Percentiles rank a stretch among this genome's conserved stretches.
These are phyloP conservation scores for Diglossa cyanea DNA, from an alignment of 2,797 vertebrate species.

Conservation along the genomic window DNA sequence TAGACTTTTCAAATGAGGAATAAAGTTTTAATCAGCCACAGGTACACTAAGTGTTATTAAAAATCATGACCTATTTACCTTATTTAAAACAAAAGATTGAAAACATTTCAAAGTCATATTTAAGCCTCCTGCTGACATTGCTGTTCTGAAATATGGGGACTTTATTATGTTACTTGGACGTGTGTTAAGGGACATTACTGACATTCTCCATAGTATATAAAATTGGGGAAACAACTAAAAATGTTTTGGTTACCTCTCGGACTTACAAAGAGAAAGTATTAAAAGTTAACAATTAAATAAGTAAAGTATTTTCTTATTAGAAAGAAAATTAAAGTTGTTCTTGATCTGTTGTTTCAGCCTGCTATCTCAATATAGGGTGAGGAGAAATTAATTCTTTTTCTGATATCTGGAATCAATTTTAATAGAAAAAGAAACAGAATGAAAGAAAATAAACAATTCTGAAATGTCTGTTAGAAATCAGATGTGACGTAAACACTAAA, in stretches of 20 bases:
- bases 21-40: constrained; percentile 67
- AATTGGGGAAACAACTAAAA: constrained; percentile 73
- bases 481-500: neutral
- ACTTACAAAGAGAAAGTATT: constrained; percentile 26
- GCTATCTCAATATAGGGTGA: constrained; percentile 13
- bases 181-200: constrained; percentile 71
- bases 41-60: constrained; percentile 43
- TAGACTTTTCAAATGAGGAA: constrained; percentile 60
- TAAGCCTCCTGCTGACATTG: constrained; percentile 71
- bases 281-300: constrained; percentile 66
- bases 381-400: constrained; percentile 52
- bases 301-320: constrained; percentile 63
- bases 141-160: constrained; percentile 51
- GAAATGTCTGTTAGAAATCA: constrained; percentile 43
- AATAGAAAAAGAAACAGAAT: neutral
- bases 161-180: constrained; percentile 67
- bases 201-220: constrained; percentile 70
- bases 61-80: constrained; percentile 50
- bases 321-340: constrained; percentile 61
- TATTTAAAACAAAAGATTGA: constrained; percentile 71
- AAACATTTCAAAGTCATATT: constrained; percentile 69
- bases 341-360: constrained; percentile 31
- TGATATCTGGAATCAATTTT: constrained; percentile 51
- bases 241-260: constrained; percentile 69
- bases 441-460: neutral